Base-by-base conservation (phyloP, 1,140 invertebrate species). In the Drosophila kanapiae region DNA sequence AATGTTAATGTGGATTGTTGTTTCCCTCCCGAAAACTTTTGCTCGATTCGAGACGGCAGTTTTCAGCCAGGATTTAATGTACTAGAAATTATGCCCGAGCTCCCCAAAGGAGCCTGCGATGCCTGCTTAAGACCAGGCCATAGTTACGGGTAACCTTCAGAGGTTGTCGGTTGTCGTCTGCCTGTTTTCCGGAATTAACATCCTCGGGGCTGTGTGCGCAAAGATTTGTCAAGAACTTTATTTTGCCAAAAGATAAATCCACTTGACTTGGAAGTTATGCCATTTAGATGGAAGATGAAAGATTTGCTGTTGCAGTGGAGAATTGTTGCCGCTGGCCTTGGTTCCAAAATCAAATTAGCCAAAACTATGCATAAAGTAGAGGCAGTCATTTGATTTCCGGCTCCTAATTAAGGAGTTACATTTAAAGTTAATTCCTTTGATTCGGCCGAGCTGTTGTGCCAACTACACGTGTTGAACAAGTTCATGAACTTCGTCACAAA, bases 381-480 rank as follows among this genome's bases (percentile, higher is more conserved):
- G 35, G 38, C 51, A 80, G 48, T 77, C 57, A 80, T 71, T 85
- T 86, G 69, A 75, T 82, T 78, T 59, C 38, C 47, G 42, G 60
- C 43, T 72, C 48, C 78, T 53, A 84, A 84, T 80, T 84, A 84
- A 76, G 37, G 61, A 80, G 61, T n/a, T 45, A n/a, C 60, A 79
- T 62, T 75, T 76, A 65, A 67, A 78, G 63, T 63, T 78, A 43
- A 27, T 29, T 29, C 18, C 31, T 27, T 68, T 67, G 33, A 35
- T 49, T 51, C 38, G 11, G 7, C 13, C 23, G 2, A 13, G 35
- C 43, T 72, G 69, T 40, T 72, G 69, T 59, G 68, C 68, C 61
- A 82, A 68, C 75, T 78, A 86, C 82, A 85, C 78, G 70, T 82
- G 82, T 86, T 78, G 14, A 85, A 86, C 82, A 85, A 85, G 82